phyloP scores from a whole-genome alignment of 2,888 invertebrate species.

The Thysanoteuthis rhombus region DNA sequence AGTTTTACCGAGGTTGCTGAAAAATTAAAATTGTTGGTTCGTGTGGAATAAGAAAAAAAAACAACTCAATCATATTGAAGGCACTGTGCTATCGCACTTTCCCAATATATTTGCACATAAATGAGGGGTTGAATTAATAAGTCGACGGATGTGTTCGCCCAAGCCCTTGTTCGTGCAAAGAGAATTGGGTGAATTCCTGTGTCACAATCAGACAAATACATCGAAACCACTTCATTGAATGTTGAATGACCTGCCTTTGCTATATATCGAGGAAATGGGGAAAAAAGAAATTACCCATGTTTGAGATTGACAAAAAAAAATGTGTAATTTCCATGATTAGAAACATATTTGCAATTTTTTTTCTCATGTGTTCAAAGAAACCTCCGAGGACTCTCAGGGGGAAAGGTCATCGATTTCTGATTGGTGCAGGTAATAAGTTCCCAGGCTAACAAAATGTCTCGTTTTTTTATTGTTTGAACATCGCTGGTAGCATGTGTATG shows the following conservation, averaged over 20 bases:
- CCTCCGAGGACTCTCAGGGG: background rate
- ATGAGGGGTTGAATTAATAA: background rate
- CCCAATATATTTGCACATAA: no score
- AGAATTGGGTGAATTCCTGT: background rate
- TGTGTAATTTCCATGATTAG: background rate
- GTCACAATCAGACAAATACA: background rate
- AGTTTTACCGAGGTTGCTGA: no score
- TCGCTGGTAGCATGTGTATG: background rate
- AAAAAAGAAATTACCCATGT: background rate
- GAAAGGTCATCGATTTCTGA: background rate
- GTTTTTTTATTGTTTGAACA: background rate
- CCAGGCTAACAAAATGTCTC: background rate
- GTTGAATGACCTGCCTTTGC: background rate
- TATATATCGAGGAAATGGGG: no score
- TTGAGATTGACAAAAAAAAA: background rate
- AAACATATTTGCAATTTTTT: background rate
- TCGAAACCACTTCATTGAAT: background rate
- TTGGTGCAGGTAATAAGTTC: background rate
- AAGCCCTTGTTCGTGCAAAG: background rate
- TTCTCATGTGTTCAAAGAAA: background rate
- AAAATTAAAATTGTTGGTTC: no score
- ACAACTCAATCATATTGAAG: no score
- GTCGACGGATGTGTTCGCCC: background rate
- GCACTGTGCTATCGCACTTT: no score
- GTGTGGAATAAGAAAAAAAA: no score